phyloP scores from a whole-genome alignment of 64 coral and sea anemone genomes.

The Pocillopora damicornis region DNA sequence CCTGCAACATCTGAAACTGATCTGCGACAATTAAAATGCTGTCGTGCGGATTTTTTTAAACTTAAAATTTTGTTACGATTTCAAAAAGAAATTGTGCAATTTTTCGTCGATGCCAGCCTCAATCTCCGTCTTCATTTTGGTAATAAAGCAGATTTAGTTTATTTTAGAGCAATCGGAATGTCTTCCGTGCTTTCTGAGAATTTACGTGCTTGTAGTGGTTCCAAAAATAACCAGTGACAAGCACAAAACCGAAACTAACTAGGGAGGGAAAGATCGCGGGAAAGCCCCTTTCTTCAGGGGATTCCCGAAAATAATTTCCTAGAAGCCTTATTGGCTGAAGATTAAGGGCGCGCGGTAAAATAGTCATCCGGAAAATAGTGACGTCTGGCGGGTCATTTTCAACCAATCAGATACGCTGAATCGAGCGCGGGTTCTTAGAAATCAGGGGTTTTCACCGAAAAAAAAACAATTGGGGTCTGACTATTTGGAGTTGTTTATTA shows the following conservation, averaged over 20 bases:
- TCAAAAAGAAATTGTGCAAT: background rate
- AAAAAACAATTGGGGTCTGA: slow-evolving; percentile 2
- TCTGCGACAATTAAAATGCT: background rate
- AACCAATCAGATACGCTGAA: slow-evolving; percentile 24
- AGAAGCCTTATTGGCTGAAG: background rate
- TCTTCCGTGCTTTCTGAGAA: slow-evolving; percentile 26
- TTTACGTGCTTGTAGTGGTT: background rate
- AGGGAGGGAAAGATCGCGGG: slow-evolving; percentile 1
- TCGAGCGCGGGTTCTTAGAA: slow-evolving; percentile 28
- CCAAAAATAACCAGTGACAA: slow-evolving; percentile 11
- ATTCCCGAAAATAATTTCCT: slow-evolving; percentile 1
- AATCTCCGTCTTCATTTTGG: no score
- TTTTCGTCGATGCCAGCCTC: background rate
- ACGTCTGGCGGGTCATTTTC: background rate
- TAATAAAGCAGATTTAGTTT: background rate
- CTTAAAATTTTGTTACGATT: no score
- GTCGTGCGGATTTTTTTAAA: background rate
- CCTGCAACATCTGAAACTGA: background rate
- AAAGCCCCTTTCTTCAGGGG: background rate
- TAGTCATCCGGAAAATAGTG: background rate
- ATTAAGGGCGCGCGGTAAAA: background rate
- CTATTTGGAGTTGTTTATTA: background rate
- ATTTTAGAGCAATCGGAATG: background rate
- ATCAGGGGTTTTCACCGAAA: slow-evolving; percentile 31
- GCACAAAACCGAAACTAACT: slow-evolving; percentile 5